phyloP scores from a whole-genome alignment of 2,113 vertebrate genomes.

The Lycaon pictus region DNA sequence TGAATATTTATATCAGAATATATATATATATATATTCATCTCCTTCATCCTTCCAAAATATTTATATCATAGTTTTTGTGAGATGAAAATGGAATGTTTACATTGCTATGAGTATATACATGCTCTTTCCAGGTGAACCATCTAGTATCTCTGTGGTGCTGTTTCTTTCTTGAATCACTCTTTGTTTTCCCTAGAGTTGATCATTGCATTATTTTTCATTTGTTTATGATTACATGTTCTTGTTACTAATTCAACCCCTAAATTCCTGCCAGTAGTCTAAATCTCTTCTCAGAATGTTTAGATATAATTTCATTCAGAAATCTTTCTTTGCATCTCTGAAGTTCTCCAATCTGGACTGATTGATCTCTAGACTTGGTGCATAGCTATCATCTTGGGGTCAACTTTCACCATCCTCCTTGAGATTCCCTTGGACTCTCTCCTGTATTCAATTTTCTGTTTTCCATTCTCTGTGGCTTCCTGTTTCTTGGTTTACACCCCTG shows the following conservation, averaged over 20 bases:
- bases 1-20: too few relatives aligned
- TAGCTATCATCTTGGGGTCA: background rate
- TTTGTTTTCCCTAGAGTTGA: conserved; percentile 49
- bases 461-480: background rate
- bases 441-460: background rate
- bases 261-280: background rate
- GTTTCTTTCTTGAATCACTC: background rate
- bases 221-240: background rate
- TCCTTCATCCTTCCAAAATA: background rate
- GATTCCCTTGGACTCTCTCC: background rate
- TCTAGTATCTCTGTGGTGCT: background rate
- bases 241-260: background rate
- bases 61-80: conserved; percentile 16
- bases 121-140: background rate
- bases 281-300: background rate
- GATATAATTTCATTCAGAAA: background rate
- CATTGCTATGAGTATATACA: background rate
- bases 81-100: background rate
- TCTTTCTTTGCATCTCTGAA: background rate
- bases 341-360: background rate
- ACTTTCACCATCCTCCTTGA: background rate
- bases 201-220: conserved; percentile 28
- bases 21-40: too few relatives aligned
- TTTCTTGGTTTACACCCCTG: background rate
- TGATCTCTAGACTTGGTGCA: background rate